Evolutionary conservation across 2,888 invertebrate genomes (phyloP).

Genomic region (Epistrophe grossulariae): DNA sequence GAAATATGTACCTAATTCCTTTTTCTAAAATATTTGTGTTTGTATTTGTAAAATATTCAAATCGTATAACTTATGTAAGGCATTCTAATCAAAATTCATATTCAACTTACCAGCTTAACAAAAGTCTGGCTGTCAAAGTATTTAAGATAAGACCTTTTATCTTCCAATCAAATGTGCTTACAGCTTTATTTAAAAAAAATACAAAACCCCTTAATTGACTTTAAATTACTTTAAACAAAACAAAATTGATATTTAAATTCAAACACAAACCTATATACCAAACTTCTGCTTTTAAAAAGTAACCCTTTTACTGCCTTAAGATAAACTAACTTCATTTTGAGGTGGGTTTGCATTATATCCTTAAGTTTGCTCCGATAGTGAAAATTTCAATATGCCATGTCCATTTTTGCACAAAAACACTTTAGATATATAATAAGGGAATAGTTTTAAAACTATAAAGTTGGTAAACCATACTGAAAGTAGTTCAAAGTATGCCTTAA

Average conservation of each 20-base stretch:
- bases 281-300: not conserved
- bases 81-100: no score
- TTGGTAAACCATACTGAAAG: not conserved
- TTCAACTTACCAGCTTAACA: no score
- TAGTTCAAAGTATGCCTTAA: not conserved
- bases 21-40: no score
- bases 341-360: not conserved
- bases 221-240: not conserved
- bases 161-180: no score
- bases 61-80: no score
- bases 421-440: not conserved
- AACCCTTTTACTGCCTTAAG: not conserved
- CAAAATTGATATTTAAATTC: not conserved
- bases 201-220: not conserved
- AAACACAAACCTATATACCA: not conserved
- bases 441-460: constrained; percentile 17
- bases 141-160: no score
- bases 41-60: no score
- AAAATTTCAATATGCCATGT: constrained; percentile 6
- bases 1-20: no score
- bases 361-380: not conserved
- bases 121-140: no score
- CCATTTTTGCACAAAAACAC: not conserved
- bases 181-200: no score
- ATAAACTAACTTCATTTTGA: not conserved